A percentile compares a stretch with the other conserved stretches of the same genome.
These are phyloP conservation scores for Vultur gryphus DNA, from an alignment of 2,797 vertebrate genomes.

Conservation along the genomic window DNA sequence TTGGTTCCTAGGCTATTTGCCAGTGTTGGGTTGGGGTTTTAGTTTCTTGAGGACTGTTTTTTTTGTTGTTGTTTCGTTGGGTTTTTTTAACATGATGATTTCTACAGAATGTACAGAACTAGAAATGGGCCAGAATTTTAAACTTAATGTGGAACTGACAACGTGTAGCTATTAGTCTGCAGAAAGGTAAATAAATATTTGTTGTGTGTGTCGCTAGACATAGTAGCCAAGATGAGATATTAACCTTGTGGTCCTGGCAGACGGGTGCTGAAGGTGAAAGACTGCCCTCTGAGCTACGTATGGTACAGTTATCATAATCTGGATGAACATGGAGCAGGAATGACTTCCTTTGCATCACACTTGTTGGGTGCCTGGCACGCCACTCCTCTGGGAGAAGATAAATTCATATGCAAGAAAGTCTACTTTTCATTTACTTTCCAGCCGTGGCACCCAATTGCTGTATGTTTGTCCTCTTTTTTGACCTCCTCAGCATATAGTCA, in stretches of 20 bases:
- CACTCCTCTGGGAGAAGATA: neutral
- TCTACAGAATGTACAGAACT: neutral
- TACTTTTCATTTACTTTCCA: neutral
- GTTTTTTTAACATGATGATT: neutral
- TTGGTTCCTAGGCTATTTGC: neutral
- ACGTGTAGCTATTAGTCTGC: neutral
- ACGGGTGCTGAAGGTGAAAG: neutral
- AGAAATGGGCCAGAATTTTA: neutral
- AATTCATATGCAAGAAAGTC: neutral
- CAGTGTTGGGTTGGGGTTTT: neutral
- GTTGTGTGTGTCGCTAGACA: neutral
- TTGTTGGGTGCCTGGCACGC: neutral
- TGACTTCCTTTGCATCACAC: neutral
- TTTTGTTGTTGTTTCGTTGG: neutral
- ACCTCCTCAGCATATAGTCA: neutral
- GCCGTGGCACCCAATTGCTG: neutral
- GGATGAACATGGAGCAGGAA: neutral
- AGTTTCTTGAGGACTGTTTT: neutral
- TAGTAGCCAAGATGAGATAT: neutral
- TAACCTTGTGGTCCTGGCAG: neutral
- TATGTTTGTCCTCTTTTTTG: neutral
- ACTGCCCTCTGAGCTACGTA: neutral
- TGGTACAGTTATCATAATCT: fast-evolving
- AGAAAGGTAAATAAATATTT: neutral
- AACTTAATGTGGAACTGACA: neutral